phyloP scores from a whole-genome alignment of 2,113 vertebrate species.

The Danionella cerebrum region DNA sequence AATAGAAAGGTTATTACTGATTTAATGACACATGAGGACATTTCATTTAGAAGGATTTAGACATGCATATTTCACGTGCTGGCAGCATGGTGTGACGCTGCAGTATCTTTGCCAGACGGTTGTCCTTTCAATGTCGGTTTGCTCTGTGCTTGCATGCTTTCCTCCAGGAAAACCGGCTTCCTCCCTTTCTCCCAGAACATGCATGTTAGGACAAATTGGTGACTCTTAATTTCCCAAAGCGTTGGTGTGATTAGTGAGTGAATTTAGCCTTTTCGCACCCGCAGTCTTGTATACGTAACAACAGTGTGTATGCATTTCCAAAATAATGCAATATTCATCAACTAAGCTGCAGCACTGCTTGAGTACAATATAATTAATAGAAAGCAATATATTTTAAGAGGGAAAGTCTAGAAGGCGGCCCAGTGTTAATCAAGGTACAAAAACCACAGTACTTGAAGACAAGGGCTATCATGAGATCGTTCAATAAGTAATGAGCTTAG shows the following conservation, averaged over 20 bases:
- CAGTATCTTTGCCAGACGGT: no score
- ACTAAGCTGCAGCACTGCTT: no score
- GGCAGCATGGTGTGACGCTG: not conserved
- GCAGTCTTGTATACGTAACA: no score
- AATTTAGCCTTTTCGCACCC: no score
- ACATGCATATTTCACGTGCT: not conserved
- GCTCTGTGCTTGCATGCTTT: no score
- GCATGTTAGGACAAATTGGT: no score
- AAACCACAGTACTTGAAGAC: not conserved
- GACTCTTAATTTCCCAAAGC: no score
- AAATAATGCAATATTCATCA: no score
- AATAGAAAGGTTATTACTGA: slow-evolving; percentile 12
- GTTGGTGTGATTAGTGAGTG: no score
- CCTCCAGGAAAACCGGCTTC: no score
- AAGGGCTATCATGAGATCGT: slow-evolving; percentile 6
- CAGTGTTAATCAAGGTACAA: slow-evolving; percentile 4
- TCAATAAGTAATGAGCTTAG: slow-evolving; percentile 8
- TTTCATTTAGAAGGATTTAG: not conserved
- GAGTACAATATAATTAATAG: not conserved
- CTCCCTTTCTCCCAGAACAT: no score
- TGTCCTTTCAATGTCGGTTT: no score
- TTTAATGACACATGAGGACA: not conserved
- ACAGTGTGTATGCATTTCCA: not conserved
- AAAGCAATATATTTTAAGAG: not conserved
- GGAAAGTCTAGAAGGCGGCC: not conserved